Percentiles rank a stretch among this genome's conserved stretches.
phyloP scores from a whole-genome alignment of 2,888 invertebrate species.

The Meghimatium bilineatum region DNA sequence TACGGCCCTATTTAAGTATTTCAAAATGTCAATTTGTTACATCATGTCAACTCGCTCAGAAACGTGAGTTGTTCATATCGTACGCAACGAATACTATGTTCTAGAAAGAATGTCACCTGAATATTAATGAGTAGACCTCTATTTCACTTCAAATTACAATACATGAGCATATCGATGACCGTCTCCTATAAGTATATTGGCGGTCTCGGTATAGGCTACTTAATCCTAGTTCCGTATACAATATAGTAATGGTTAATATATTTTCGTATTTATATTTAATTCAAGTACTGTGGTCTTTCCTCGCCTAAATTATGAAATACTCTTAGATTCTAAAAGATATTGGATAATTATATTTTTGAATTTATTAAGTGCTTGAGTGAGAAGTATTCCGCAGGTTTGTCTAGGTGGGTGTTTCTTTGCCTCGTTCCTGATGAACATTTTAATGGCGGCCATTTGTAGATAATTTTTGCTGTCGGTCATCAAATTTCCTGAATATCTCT shows the following conservation, averaged over 20 bases:
- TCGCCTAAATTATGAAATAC: background rate
- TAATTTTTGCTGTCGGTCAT: conserved; percentile 43
- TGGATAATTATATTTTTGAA: background rate
- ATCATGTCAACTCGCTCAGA: no score
- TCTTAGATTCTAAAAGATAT: background rate
- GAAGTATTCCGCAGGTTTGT: background rate
- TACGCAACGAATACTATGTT: no score
- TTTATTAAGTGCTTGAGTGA: background rate
- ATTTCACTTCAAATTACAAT: no score
- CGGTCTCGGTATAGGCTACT: no score
- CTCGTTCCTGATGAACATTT: conserved; percentile 63
- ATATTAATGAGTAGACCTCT: no score
- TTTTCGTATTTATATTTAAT: background rate
- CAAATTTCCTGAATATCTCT: conserved; percentile 21
- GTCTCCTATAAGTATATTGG: no score
- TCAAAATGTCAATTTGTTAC: no score
- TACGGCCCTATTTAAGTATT: no score
- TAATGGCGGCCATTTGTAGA: conserved; percentile 71
- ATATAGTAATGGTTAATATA: background rate
- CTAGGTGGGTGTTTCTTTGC: conserved; percentile 63
- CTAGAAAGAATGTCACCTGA: no score
- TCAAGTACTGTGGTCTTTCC: background rate
- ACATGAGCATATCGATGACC: no score
- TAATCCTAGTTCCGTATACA: background rate
- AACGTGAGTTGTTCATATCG: no score